phyloP scores from a whole-genome alignment of 1,140 invertebrate species.

The Agrilus planipennis region DNA sequence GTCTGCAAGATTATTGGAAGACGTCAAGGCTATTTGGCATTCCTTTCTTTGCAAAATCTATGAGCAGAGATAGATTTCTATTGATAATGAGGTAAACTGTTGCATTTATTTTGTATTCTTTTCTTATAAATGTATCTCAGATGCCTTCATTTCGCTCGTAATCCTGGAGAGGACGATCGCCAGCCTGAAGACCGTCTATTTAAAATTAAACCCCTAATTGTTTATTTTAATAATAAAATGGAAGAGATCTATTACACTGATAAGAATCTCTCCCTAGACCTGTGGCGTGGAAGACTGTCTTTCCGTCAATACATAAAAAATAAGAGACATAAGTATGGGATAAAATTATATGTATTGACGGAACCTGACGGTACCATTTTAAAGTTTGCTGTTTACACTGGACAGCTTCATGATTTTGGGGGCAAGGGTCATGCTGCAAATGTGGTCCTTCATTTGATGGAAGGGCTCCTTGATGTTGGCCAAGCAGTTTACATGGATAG shows the following conservation, averaged over 20 bases:
- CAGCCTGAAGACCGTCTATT: conserved; percentile 4
- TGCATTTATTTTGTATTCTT: not conserved
- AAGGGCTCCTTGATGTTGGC: conserved; percentile 4
- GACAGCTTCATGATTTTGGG: conserved; percentile 3
- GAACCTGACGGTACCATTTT: conserved; percentile 3
- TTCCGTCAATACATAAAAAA: conserved; percentile 11
- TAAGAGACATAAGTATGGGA: conserved; percentile 10
- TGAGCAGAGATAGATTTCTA: not conserved
- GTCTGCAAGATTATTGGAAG: conserved; percentile 1
- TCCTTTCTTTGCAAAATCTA: not conserved
- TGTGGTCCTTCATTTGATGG: conserved; percentile 9
- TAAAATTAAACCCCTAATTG: conserved; percentile 12
- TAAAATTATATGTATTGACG: conserved; percentile 8
- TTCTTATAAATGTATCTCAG: not conserved
- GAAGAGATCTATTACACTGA: conserved; percentile 13
- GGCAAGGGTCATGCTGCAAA: conserved; percentile 9
- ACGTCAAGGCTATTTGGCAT: not conserved
- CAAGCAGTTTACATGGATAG: conserved; percentile 14
- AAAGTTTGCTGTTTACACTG: conserved; percentile 9
- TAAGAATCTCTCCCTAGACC: conserved; percentile 12
- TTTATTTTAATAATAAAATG: conserved; percentile 22
- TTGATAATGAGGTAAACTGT: not conserved
- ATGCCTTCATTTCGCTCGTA: conserved; percentile 5
- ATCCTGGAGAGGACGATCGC: conserved; percentile 1
- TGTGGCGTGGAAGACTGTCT: conserved; percentile 10